These are phyloP conservation scores for Drosophila quinaria DNA, from an alignment of 2,888 invertebrate genomes.

Conservation along the genomic window DNA sequence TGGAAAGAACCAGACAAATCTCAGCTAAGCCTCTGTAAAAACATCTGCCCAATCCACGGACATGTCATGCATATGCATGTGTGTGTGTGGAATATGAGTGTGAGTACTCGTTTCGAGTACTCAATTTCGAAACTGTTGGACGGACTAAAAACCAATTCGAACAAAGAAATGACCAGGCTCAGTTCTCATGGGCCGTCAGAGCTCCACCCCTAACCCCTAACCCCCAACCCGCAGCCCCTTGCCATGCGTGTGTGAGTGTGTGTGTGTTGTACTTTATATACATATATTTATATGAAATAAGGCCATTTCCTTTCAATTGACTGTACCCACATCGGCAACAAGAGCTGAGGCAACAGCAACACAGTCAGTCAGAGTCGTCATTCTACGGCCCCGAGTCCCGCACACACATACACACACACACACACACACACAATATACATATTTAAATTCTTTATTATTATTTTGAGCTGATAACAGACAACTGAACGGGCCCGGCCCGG, in stretches of 20 bases:
- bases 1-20: slow-evolving; percentile 62
- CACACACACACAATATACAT: slow-evolving; percentile 33
- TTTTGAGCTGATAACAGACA: slow-evolving; percentile 82
- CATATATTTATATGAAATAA: slow-evolving; percentile 81
- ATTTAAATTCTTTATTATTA: slow-evolving; percentile 83
- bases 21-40: slow-evolving; percentile 65
- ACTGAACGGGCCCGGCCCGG: slow-evolving; percentile 52
- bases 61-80: slow-evolving; percentile 13
- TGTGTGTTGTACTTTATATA: slow-evolving; percentile 77
- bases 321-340: slow-evolving; percentile 78
- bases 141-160: slow-evolving; percentile 74
- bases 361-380: slow-evolving; percentile 25
- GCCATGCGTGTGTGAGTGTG: slow-evolving; percentile 25
- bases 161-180: slow-evolving; percentile 82
- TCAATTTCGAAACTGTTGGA: slow-evolving; percentile 50
- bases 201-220: slow-evolving; percentile 28
- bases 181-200: slow-evolving; percentile 48
- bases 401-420: slow-evolving; percentile 39
- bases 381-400: slow-evolving; percentile 67
- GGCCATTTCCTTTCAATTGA: slow-evolving; percentile 81
- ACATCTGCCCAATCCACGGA: slow-evolving; percentile 69
- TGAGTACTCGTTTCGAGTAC: slow-evolving; percentile 26
- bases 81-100: not conserved
- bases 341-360: slow-evolving; percentile 49
- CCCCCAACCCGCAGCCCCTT: slow-evolving; percentile 3